Percentiles rank a stretch among this genome's conserved stretches.
These are phyloP conservation scores for Ptilorrhoa leucosticta DNA, from an alignment of 2,113 vertebrate genomes.

Conservation along the genomic window DNA sequence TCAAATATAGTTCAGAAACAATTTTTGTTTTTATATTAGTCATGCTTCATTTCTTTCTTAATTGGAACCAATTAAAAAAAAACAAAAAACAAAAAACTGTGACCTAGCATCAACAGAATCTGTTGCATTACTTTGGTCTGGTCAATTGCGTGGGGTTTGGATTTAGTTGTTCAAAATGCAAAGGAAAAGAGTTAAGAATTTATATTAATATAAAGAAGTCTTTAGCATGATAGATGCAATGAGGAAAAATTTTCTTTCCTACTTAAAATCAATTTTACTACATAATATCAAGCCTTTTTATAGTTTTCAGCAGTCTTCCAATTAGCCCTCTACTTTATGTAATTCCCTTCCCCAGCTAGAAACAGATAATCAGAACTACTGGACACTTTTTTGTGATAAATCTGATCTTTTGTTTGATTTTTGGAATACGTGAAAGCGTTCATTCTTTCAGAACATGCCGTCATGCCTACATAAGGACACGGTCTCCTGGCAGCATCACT, in stretches of 20 bases:
- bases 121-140: not conserved
- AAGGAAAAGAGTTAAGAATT: not conserved
- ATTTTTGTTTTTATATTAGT: not conserved
- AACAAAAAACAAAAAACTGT: not conserved
- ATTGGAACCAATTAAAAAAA: not conserved
- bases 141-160: not conserved
- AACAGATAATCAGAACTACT: not conserved
- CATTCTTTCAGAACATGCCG: not conserved
- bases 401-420: not conserved
- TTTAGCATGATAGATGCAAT: not conserved
- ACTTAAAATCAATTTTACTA: not conserved
- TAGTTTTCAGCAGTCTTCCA: not conserved
- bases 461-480: fast-evolving
- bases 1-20: not conserved
- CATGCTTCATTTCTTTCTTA: not conserved
- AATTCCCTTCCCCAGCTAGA: not conserved
- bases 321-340: not conserved
- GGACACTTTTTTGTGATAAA: not conserved
- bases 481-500: fast-evolving
- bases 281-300: not conserved
- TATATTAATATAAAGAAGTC: not conserved
- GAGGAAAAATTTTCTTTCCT: not conserved
- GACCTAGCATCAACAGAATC: not conserved
- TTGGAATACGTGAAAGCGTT: fast-evolving
- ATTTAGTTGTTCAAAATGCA: not conserved